A percentile compares a stretch with the other conserved stretches of the same genome.
These are phyloP conservation scores for Lepisosteus oculatus DNA, from an alignment of 2,113 vertebrate genomes.

Conservation along the genomic window DNA sequence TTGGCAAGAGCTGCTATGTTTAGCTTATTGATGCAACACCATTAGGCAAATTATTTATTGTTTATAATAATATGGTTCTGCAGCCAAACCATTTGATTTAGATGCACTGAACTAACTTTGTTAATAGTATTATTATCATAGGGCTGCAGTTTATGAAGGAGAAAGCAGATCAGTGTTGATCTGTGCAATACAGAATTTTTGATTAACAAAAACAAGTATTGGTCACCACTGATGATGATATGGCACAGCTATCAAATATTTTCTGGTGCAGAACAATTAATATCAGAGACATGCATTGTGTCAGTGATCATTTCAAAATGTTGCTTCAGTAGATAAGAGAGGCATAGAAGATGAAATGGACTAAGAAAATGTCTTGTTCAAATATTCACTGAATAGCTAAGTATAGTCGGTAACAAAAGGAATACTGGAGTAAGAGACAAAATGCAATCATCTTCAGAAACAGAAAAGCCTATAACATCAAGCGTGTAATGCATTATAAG, in stretches of 20 bases:
- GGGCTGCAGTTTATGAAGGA: no score
- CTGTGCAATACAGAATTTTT: no score
- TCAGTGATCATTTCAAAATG: conserved; percentile 28
- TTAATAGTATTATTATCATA: no score
- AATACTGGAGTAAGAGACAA: neutral
- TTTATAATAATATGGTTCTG: neutral
- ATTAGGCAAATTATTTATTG: neutral
- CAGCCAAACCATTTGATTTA: neutral
- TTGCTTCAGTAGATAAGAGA: conserved; percentile 15
- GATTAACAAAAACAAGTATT: neutral
- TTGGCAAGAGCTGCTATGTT: neutral
- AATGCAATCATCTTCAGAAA: conserved; percentile 10
- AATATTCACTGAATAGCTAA: conserved; percentile 24
- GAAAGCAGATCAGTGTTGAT: no score
- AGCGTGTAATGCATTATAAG: conserved; percentile 15
- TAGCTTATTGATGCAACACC: conserved; percentile 11
- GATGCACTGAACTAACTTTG: no score
- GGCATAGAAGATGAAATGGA: conserved; percentile 19
- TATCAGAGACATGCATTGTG: conserved; percentile 16
- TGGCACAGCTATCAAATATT: neutral
- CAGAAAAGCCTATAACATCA: neutral
- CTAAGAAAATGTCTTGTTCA: conserved; percentile 19
- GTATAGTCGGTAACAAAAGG: conserved; percentile 13
- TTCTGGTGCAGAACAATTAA: conserved; percentile 1
- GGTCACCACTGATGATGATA: neutral